Evolutionary conservation across 2,888 invertebrate genomes (phyloP), one percentile per base, ranked within the genome.

Genomic region (Tipula vernalis): DNA sequence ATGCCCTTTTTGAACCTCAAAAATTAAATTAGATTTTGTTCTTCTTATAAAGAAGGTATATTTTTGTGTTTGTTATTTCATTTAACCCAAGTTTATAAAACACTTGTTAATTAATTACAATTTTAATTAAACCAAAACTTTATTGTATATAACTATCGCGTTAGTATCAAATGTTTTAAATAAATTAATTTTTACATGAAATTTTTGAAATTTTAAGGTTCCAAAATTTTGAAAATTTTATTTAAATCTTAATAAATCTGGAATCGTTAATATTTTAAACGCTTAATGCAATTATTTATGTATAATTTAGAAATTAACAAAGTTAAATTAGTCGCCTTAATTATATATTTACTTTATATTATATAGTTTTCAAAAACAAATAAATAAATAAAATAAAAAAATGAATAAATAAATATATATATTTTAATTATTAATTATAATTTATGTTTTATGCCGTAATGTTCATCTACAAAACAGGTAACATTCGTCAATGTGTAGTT

Each of bases 401-500:
- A 71, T 71, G 15, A 71, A 28, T 71, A 28, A 71, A 71, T 71
- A 71, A 71, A 71, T 28, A 84, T n/a, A 84, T 84, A 84, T 84
- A 84, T 84, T 39, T 84, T 39, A 39, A 84, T 15, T 85, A 36
- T 42, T 42, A 85, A 85, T 42, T 28, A 85, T 42, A 85, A 85
- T 85, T 42, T 42, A 18, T 85, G 18, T 42, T 85, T 42, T 85
- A 42, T 85, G 42, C 42, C 85, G 85, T 85, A 42, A 85, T 42
- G 42, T 85, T 85, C 12, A 85, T 84, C 84, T 84, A 84, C 83
- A 71, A 71, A 71, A 71, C 71, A 44, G 47, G 18, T 41, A 86
- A 57, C 71, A 86, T 88, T 87, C 88, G 88, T 88, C 88, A 87
- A 88, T 88, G 88, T 88, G 88, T 88, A 88, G 88, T 87, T 88